Conservation (phyloP, 2,888 invertebrate genomes). For the Polyommatus icarus region DNA sequence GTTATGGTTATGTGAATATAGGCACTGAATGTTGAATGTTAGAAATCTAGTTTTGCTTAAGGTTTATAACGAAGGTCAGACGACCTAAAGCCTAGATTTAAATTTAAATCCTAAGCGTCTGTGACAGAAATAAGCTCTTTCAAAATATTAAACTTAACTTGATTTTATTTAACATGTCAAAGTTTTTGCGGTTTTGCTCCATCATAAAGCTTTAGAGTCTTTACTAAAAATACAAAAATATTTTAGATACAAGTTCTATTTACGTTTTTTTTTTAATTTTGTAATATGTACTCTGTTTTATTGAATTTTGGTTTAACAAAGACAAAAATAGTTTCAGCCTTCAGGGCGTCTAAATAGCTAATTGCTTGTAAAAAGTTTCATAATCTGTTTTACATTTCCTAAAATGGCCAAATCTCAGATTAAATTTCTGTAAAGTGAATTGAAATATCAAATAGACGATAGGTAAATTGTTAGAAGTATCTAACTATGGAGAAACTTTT, state of each 20-base stretch:
- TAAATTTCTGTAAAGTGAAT: too few species aligned
- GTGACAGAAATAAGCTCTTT: background rate
- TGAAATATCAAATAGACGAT: too few species aligned
- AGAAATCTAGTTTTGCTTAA: background rate
- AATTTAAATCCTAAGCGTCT: background rate
- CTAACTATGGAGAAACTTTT: too few species aligned
- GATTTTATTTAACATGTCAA: background rate
- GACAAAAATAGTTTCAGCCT: too few species aligned
- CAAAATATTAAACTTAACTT: background rate
- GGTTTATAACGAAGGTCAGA: background rate
- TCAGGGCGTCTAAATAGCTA: too few species aligned
- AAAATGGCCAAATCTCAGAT: too few species aligned
- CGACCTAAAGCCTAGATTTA: slow-evolving; percentile 2
- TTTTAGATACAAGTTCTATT: background rate
- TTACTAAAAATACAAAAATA: background rate
- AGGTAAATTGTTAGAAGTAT: too few species aligned
- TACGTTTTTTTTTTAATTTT: background rate
- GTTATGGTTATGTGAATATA: too few species aligned
- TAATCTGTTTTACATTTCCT: too few species aligned
- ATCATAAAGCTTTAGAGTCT: background rate
- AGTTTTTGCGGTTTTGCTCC: background rate
- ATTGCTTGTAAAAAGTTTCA: too few species aligned
- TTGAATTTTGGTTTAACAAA: background rate
- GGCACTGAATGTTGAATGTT: background rate
- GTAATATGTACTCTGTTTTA: background rate